Base-by-base conservation (phyloP, 1,140 invertebrate species). In the Meteorus sp. region DNA sequence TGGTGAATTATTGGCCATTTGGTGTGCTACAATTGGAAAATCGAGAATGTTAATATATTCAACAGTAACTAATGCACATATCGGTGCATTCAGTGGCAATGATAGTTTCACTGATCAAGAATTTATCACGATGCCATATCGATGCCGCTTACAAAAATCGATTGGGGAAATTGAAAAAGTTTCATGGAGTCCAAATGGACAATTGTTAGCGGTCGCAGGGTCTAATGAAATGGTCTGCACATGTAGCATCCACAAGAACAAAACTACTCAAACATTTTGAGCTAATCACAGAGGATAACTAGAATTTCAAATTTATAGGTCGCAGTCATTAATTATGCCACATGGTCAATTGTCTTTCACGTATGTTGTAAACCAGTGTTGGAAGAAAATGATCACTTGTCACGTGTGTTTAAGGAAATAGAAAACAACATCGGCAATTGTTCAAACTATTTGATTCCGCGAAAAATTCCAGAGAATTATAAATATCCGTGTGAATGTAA, bases 41-140 rank as follows among this genome's bases (percentile, higher is more conserved):
- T 65, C 71, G 6, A 78, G 76, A 47, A 57, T 79, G 53, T 64
- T 80, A 15, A 65, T 79, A 60, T 80, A 77, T 68, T 80, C 78
- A 3, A 71, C 52, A 3, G 23, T 68, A 0, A 69, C 63, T 1
- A 75, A 79, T 51, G 72, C 62, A 63, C 67, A 76, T 31, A 62
- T 77, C 17, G 72, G 66, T 17, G 62, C 69, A 33, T 80, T 74
- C 59, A 65, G 56, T 35, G 69, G 72, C 2, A 63, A 70, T 51
- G 60, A 69, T 20, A 63, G 65, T n/a, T 20, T 33, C 65, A 63
- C 9, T 57, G 7, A 25, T n/a, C 4, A 15, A 61, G 22, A 44
- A 63, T 19, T 23, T 1, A 47, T 7, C 19, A 13, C 5, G 25
- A 59, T 20, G 35, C 15, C 13, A 13, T 22, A 35, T 11, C 39